phyloP scores from a whole-genome alignment of 2,888 invertebrate genomes.

The Selenia dentaria region DNA sequence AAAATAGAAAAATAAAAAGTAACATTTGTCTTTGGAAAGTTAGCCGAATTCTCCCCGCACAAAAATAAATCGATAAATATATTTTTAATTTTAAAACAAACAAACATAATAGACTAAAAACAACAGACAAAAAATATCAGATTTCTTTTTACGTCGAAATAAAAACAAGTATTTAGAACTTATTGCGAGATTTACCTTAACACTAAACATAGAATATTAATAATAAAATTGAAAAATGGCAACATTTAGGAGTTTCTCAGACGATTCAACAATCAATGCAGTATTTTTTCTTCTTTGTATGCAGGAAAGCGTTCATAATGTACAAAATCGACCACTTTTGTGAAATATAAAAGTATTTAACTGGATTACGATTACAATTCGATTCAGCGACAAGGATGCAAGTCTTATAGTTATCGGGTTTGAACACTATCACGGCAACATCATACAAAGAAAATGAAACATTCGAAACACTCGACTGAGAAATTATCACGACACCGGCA shows the following conservation, averaged over 20 bases:
- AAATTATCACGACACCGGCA: slow-evolving; percentile 14
- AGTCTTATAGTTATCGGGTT: too few species aligned
- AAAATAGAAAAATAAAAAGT: background rate
- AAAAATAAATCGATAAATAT: slow-evolving; percentile 23
- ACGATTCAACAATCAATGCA: slow-evolving; percentile 7
- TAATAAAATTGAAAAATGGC: slow-evolving; percentile 33
- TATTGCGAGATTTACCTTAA: slow-evolving; percentile 29
- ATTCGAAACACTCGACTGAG: background rate
- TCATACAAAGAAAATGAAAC: background rate
- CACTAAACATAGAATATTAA: slow-evolving; percentile 19
- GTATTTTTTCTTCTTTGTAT: too few species aligned
- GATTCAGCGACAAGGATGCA: too few species aligned
- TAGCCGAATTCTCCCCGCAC: slow-evolving; percentile 21
- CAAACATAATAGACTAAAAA: slow-evolving; percentile 34
- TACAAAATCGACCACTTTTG: too few species aligned
- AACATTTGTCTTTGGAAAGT: slow-evolving; percentile 6
- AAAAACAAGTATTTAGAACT: slow-evolving; percentile 26
- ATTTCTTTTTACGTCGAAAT: slow-evolving; percentile 27
- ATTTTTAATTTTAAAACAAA: slow-evolving; percentile 29
- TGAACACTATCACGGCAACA: too few species aligned
- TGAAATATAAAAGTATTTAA: too few species aligned
- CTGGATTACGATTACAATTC: too few species aligned
- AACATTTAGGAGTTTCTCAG: slow-evolving; percentile 29
- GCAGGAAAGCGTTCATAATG: background rate
- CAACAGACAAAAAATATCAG: slow-evolving; percentile 40